Percentiles rank a stretch among this genome's conserved stretches.
Conservation (phyloP, 2,888 invertebrate genomes). For the Limenitis arthemis region DNA sequence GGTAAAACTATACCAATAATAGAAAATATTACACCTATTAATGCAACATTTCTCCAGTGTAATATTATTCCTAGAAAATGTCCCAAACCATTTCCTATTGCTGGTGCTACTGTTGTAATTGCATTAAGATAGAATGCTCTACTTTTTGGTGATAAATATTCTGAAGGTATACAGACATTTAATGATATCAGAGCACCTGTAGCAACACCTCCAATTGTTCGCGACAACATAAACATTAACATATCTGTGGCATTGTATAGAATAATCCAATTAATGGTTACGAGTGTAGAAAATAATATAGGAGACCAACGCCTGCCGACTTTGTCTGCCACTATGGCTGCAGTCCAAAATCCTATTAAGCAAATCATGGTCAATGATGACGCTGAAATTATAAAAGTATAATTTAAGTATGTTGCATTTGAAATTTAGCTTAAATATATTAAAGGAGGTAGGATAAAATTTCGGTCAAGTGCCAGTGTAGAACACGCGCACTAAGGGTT, state of each 20-base stretch:
- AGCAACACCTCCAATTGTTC: neutral
- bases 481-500: too few relatives aligned
- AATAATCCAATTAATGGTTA: neutral
- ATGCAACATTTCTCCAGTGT: constrained; percentile 23
- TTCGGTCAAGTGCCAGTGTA: too few relatives aligned
- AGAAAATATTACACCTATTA: constrained; percentile 16
- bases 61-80: constrained; percentile 16
- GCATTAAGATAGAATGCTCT: constrained; percentile 15
- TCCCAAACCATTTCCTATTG: constrained; percentile 16
- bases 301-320: neutral
- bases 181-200: neutral
- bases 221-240: neutral
- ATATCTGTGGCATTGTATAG: neutral
- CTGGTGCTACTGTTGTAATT: constrained; percentile 19
- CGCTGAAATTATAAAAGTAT: neutral
- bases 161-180: constrained; percentile 10
- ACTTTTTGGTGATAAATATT: constrained; percentile 17
- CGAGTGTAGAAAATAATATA: neutral
- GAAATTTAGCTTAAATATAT: too few relatives aligned
- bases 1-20: constrained; percentile 12
- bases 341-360: neutral
- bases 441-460: too few relatives aligned
- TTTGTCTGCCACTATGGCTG: neutral
- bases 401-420: neutral
- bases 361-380: neutral